A percentile compares a stretch with the other conserved stretches of the same genome.
These are phyloP conservation scores for Sardinella longiceps DNA, from an alignment of 2,797 vertebrate species.

Conservation along the genomic window DNA sequence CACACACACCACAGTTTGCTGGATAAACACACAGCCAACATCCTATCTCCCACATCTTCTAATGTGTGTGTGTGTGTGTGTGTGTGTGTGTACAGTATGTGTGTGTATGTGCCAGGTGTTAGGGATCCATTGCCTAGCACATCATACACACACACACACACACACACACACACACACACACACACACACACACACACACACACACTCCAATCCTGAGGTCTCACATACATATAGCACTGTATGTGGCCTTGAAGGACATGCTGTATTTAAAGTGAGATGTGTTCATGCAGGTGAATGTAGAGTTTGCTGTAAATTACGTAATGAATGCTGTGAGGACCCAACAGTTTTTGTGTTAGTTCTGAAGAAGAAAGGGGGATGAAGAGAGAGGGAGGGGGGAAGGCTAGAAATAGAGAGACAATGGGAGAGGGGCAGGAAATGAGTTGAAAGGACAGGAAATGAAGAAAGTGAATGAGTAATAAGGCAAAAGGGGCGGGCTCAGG, in stretches of 20 bases:
- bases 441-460: slow-evolving; percentile 8
- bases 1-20: too few species aligned
- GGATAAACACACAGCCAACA: neutral
- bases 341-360: neutral
- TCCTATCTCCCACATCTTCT: too few species aligned
- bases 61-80: too few species aligned
- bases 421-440: neutral
- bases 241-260: neutral
- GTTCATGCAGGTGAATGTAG: too few species aligned
- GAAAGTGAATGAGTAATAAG: neutral
- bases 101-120: too few species aligned
- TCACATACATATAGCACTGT: too few species aligned
- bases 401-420: neutral
- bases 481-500: neutral
- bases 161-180: neutral
- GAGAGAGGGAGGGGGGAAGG: too few species aligned
- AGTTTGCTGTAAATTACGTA: too few species aligned
- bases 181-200: neutral
- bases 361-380: too few species aligned
- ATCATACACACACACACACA: neutral
- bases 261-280: neutral
- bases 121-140: too few species aligned
- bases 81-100: too few species aligned
- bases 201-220: neutral
- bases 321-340: too few species aligned